Evolutionary conservation across 2,797 vertebrate species (phyloP), one percentile per base, ranked within the genome.

Genomic region (Pangasius macronema): DNA sequence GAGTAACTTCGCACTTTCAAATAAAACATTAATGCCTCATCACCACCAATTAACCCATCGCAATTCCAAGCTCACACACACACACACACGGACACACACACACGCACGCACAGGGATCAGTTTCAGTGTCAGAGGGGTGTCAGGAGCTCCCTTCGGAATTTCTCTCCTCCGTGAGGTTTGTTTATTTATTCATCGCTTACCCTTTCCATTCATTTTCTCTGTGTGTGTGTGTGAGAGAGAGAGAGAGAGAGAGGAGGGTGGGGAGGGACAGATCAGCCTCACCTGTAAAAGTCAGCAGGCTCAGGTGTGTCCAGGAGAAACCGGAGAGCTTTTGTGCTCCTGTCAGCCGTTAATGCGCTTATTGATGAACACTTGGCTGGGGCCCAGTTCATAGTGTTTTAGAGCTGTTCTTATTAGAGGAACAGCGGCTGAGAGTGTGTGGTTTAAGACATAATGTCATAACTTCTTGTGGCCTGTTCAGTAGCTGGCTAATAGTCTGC

Each of bases 21-120:
- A 92, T 95, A 89, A 94, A 96, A 95, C 93, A 95, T 95, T 96
- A 93, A 96, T 96, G 94, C 90, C 88, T 92, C 93, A 91, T 92
- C 93, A 91, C 89, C 90, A 85, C 89, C 95, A 96, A 95, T 96
- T 96, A 96, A 96, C 91, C 89, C 80, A 82, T 82, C 83, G 85
- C 94, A 92, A 95, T 95, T 95, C 90, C 90, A 91, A 91, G 92
- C 93, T 93, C 90, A 93, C 92, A 92, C 93, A 94, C 94, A 93
- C 92, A 92, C 90, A 93, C 92, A 92, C 93, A 94, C 94, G 5
- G 4, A 95, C 93, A 92, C 92, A 92, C 93, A 93, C 91, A 91
- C 89, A 89, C 20, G 1, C 76, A 61, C 10, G 33, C 59, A 67
- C 93, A 79, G 18, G 82, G 90, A 89, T 92, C 83, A 27, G 82